A percentile compares a stretch with the other conserved stretches of the same genome.
Conservation (phyloP, 2,113 vertebrate species). For the Lampris incognitus region DNA sequence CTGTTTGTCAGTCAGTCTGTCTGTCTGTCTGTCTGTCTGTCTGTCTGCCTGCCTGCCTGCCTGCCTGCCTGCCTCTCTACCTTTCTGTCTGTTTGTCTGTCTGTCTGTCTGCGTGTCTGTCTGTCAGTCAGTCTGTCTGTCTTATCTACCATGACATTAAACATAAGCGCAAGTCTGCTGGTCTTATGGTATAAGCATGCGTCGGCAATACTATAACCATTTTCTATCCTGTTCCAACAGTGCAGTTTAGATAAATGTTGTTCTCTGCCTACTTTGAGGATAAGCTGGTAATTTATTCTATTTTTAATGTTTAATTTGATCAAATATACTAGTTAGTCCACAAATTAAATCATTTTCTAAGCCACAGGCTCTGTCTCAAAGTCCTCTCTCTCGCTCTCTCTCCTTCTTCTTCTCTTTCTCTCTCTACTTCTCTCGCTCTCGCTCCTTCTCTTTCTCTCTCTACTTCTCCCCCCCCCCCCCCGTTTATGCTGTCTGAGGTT, state of each 20-base stretch:
- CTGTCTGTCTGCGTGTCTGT: background rate
- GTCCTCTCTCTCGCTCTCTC: background rate
- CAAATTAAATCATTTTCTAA: conserved; percentile 43
- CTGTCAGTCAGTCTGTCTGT: too few species aligned
- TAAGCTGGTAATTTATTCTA: conserved; percentile 56
- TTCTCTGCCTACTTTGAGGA: conserved; percentile 44
- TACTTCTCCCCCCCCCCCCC: conserved; percentile 4
- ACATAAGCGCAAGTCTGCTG: too few species aligned
- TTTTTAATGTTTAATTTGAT: conserved; percentile 47
- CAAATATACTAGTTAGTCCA: conserved; percentile 57
- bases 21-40: background rate
- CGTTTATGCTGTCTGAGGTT: conserved; percentile 53
- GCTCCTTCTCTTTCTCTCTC: background rate
- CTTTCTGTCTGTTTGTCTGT: background rate
- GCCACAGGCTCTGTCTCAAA: conserved; percentile 38
- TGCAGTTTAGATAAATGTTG: conserved; percentile 34
- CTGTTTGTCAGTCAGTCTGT: background rate
- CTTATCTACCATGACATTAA: too few species aligned
- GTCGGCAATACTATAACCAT: background rate
- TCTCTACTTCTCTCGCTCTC: conserved; percentile 5
- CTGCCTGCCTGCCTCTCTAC: background rate
- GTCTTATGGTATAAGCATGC: too few species aligned
- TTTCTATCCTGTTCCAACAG: conserved; percentile 21
- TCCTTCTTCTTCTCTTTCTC: conserved; percentile 14
- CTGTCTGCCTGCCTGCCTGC: background rate